phyloP scores from a whole-genome alignment of 2,797 vertebrate genomes.

The Siniperca undulata region DNA sequence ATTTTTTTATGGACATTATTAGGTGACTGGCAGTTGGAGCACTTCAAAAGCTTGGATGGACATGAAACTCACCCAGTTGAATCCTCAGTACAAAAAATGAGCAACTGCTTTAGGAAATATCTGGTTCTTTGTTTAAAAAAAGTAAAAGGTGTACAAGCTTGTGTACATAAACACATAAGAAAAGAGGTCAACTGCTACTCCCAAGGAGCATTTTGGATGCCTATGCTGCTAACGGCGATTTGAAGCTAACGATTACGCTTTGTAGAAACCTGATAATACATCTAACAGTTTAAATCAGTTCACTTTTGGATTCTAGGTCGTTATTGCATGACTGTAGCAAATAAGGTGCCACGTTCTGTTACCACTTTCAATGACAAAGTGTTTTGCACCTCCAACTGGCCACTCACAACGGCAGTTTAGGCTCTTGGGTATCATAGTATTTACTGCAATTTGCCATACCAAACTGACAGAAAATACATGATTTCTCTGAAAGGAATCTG shows the following conservation, averaged over 20 bases:
- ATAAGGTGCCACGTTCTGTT: background rate
- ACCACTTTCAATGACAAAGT: background rate
- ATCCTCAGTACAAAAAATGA: background rate
- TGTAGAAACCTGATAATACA: too few relatives aligned
- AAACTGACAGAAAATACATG: too few relatives aligned
- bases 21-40: background rate
- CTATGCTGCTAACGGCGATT: background rate
- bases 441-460: background rate
- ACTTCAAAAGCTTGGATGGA: background rate
- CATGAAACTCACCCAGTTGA: background rate
- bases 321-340: too few relatives aligned
- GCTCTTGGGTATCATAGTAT: background rate
- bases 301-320: too few relatives aligned
- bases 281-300: too few relatives aligned
- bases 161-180: background rate
- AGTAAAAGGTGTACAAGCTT: background rate
- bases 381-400: background rate
- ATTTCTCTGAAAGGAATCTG: background rate
- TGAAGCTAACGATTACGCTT: background rate
- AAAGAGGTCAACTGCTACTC: background rate
- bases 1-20: background rate
- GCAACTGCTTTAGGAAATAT: background rate
- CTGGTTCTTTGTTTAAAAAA: background rate
- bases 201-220: background rate
- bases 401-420: background rate